phyloP scores from a whole-genome alignment of 2,113 vertebrate species.

The Tyrannus savana region DNA sequence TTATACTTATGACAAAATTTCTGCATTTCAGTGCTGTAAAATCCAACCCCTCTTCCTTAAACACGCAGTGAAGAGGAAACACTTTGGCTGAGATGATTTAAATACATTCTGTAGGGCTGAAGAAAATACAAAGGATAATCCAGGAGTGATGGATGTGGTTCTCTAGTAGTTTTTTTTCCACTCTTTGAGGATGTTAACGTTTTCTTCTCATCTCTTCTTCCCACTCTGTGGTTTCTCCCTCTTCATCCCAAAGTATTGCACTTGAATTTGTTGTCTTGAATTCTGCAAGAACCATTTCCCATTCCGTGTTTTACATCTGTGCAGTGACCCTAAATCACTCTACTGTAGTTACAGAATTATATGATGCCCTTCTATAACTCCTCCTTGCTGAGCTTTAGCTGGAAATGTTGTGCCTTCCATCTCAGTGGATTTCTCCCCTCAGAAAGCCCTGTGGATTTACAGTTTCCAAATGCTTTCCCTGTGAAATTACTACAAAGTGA shows the following conservation, averaged over 20 bases:
- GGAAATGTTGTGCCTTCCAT: background rate
- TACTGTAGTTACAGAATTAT: background rate
- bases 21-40: background rate
- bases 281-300: background rate
- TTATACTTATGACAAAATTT: background rate
- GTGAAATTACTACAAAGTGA: background rate
- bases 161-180: background rate
- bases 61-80: background rate
- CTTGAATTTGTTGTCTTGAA: background rate
- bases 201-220: background rate
- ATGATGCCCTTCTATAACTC: background rate
- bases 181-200: background rate
- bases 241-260: background rate
- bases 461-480: background rate
- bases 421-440: background rate
- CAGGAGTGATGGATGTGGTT: background rate
- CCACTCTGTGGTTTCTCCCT: rapidly evolving
- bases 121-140: background rate
- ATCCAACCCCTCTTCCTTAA: background rate
- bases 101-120: background rate
- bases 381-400: background rate
- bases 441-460: background rate
- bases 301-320: background rate
- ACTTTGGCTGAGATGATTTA: background rate
- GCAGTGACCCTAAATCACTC: background rate